These are phyloP conservation scores for Drosophila micromelanica DNA, from an alignment of 1,140 invertebrate genomes.

Conservation along the genomic window DNA sequence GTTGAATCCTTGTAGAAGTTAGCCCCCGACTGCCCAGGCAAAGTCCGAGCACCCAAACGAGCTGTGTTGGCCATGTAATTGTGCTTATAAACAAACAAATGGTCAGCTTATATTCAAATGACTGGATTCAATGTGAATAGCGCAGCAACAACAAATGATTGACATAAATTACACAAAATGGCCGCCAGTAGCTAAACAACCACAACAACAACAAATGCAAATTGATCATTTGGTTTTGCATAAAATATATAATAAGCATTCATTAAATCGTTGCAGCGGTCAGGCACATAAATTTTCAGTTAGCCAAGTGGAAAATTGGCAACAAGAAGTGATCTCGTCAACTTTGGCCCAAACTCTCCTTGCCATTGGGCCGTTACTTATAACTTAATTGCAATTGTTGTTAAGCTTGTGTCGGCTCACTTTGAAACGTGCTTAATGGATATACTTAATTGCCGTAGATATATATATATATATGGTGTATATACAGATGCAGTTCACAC, in stretches of 20 bases:
- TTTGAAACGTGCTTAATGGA: conserved; percentile 68
- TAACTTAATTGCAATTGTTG: conserved; percentile 55
- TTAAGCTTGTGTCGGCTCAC: conserved; percentile 42
- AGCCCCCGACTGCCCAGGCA: too few relatives aligned
- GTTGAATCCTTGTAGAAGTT: not conserved
- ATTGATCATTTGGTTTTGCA: conserved; percentile 20
- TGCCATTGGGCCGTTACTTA: conserved; percentile 38
- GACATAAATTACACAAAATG: conserved; percentile 68
- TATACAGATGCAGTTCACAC: conserved; percentile 60
- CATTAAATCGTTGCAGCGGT: conserved; percentile 19
- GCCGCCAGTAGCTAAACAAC: conserved; percentile 17
- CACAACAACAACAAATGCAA: conserved; percentile 11
- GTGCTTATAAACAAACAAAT: conserved; percentile 40
- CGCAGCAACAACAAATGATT: conserved; percentile 66
- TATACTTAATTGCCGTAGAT: conserved; percentile 56
- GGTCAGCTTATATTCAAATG: conserved; percentile 40
- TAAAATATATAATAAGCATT: conserved; percentile 14
- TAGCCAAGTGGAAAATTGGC: conserved; percentile 32
- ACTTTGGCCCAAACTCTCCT: conserved; percentile 16
- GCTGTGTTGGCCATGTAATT: conserved; percentile 15
- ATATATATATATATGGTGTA: not conserved
- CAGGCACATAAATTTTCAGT: not conserved
- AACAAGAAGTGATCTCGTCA: conserved; percentile 18
- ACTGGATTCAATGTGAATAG: conserved; percentile 23
- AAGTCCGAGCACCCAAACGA: not conserved